phyloP scores from a whole-genome alignment of 1,140 invertebrate species.

The Zaprionus taronus region DNA sequence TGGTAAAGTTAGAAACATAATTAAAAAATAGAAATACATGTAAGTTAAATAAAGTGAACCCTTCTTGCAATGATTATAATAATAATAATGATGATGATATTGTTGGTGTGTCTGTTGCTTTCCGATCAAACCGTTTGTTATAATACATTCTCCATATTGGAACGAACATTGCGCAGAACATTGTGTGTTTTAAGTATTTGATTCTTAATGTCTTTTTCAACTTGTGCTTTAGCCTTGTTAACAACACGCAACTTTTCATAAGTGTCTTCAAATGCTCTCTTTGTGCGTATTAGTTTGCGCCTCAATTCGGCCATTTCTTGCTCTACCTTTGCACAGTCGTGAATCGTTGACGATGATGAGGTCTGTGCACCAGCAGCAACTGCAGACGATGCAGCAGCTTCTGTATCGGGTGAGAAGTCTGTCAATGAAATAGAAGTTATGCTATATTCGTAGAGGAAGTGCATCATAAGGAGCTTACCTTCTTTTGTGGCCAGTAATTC shows the following conservation, averaged over 20 bases:
- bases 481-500: slow-evolving; percentile 34
- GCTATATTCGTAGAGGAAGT: neutral
- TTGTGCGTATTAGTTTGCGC: slow-evolving; percentile 85
- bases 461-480: slow-evolving; percentile 33
- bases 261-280: slow-evolving; percentile 86
- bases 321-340: slow-evolving; percentile 85
- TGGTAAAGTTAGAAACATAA: slow-evolving; percentile 29
- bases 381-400: slow-evolving; percentile 7
- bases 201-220: slow-evolving; percentile 87
- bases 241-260: slow-evolving; percentile 85
- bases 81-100: slow-evolving; percentile 7
- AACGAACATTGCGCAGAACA: slow-evolving; percentile 86
- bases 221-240: slow-evolving; percentile 86
- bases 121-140: slow-evolving; percentile 57
- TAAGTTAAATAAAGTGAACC: slow-evolving; percentile 16
- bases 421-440: neutral
- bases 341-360: slow-evolving; percentile 4
- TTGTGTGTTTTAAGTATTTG: slow-evolving; percentile 87
- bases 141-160: slow-evolving; percentile 85
- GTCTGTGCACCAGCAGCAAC: slow-evolving; percentile 3
- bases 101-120: slow-evolving; percentile 2
- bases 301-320: slow-evolving; percentile 86
- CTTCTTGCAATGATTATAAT: slow-evolving; percentile 7
- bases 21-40: slow-evolving; percentile 24
- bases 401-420: slow-evolving; percentile 51